Base-by-base conservation (phyloP, 2,888 invertebrate species). In the Diplazon laetatorius region DNA sequence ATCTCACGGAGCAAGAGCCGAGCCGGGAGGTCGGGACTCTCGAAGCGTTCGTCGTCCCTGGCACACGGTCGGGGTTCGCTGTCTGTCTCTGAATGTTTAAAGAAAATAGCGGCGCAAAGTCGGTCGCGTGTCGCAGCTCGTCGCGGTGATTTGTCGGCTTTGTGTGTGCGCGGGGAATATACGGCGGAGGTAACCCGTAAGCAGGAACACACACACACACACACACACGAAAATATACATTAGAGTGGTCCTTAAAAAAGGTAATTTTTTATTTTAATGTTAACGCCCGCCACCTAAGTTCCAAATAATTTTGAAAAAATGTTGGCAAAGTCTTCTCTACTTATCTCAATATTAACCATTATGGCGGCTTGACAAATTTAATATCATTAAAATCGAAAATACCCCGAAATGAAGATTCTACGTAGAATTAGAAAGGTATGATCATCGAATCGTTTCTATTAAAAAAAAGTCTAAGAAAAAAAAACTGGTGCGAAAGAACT, bases 121-220 rank as follows among this genome's bases (percentile, higher is more conserved):
- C 83, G 87, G 87, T 88, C 89, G 88, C 87, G 89, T 89, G 89
- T 89, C 87, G 85, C 83, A 79, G 55, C 79, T 66, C 83, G 82
- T 70, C 74, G 74, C 83, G 80, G 87, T 87, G 87, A 89, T 89
- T 89, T 88, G 87, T 86, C 86, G 86, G 80, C 76, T 74, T 80
- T 82, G 82, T 71, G 73, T 71, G 73, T 39, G 42, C n/a, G 50
- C n/a, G 25, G 55, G n/a, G 25, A 68, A 25, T 55, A 72, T 76
- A 80, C 72, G 77, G 70, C 42, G n/a, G 55, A 14, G 55, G 30
- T 35, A 16, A 72, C 48, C 14, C 37, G 52, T 50, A 25, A 39
- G 14, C 46, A 60, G 39, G 63, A 6, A 30, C 6, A 30, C 30
- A 30, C 30, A 30, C 30, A 6, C n/a, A n/a, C n/a, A n/a, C n/a